A percentile compares a stretch with the other conserved stretches of the same genome.
These are phyloP conservation scores for Pentamera pediparva DNA, from an alignment of 53 echinoderm and acorn worm species.

Conservation along the genomic window DNA sequence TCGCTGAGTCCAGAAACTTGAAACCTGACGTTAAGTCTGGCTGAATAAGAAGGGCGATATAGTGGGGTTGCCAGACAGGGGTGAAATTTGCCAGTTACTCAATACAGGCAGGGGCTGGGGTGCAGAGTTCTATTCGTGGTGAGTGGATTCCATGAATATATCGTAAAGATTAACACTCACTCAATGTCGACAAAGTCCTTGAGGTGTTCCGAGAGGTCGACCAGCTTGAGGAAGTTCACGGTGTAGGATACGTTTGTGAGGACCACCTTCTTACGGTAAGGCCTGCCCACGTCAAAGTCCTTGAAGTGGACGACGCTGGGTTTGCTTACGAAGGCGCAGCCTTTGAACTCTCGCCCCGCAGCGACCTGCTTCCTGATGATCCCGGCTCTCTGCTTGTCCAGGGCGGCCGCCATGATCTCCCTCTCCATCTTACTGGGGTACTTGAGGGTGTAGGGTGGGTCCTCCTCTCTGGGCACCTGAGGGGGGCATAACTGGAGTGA, in stretches of 20 bases:
- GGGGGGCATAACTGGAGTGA: no score
- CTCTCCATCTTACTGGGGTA: constrained; percentile 95
- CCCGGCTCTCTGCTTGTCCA: constrained; percentile 89
- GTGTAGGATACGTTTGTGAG: constrained; percentile 98
- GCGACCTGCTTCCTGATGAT: constrained; percentile 89
- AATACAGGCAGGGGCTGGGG: not conserved
- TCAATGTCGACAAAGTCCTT: constrained; percentile 89
- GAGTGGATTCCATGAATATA: no score
- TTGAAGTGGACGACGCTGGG: constrained; percentile 90
- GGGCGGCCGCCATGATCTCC: constrained; percentile 80
- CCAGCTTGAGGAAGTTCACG: constrained; percentile 89
- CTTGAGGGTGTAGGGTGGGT: constrained; percentile 63
- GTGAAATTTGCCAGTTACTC: not conserved
- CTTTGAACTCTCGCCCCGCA: constrained; percentile 93
- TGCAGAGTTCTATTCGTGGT: not conserved
- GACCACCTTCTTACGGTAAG: constrained; percentile 93
- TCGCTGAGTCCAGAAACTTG: not conserved
- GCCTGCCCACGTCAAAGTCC: constrained; percentile 95
- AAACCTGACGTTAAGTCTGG: not conserved
- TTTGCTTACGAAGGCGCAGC: constrained; percentile 93
- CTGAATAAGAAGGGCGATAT: not conserved
- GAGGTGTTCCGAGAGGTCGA: constrained; percentile 83
- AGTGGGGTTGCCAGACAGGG: not conserved
- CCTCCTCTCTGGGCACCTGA: constrained; percentile 94
- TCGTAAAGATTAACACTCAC: constrained; percentile 57